phyloP scores from a whole-genome alignment of 2,888 invertebrate species.

The Empis livida region DNA sequence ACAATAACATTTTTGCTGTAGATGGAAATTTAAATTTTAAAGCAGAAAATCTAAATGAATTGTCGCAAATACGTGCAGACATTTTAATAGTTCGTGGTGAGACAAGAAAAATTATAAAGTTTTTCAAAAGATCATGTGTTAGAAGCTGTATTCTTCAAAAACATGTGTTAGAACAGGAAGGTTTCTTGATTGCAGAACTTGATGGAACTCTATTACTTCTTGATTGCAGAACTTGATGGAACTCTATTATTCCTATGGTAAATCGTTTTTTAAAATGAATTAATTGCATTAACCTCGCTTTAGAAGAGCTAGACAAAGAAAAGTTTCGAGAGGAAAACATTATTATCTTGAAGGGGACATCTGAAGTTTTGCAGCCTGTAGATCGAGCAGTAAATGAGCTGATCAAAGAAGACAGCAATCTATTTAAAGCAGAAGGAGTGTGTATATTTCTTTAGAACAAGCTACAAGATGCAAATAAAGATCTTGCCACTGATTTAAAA shows the following conservation, averaged over 20 bases:
- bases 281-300: not conserved
- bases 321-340: not conserved
- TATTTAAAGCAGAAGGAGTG: constrained; percentile 10
- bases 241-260: constrained; percentile 6
- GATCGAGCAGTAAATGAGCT: constrained; percentile 5
- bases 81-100: too few relatives aligned
- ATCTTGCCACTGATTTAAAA: constrained; percentile 6
- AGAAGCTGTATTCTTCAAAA: constrained; percentile 8
- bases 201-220: constrained; percentile 10
- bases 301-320: too few relatives aligned
- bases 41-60: not conserved
- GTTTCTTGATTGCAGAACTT: constrained; percentile 11
- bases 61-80: constrained; percentile 5
- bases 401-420: constrained; percentile 5
- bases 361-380: constrained; percentile 5
- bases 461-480: constrained; percentile 8
- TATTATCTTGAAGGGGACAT: not conserved
- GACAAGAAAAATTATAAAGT: not conserved
- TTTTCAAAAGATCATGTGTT: constrained; percentile 8
- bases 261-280: constrained; percentile 1
- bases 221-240: constrained; percentile 11
- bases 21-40: constrained; percentile 4
- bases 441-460: constrained; percentile 11
- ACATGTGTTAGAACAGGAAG: constrained; percentile 5
- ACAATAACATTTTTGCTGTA: not conserved